Percentiles rank a stretch among this genome's conserved stretches.
phyloP scores from a whole-genome alignment of 2,888 invertebrate genomes.

The Cerastoderma edule region DNA sequence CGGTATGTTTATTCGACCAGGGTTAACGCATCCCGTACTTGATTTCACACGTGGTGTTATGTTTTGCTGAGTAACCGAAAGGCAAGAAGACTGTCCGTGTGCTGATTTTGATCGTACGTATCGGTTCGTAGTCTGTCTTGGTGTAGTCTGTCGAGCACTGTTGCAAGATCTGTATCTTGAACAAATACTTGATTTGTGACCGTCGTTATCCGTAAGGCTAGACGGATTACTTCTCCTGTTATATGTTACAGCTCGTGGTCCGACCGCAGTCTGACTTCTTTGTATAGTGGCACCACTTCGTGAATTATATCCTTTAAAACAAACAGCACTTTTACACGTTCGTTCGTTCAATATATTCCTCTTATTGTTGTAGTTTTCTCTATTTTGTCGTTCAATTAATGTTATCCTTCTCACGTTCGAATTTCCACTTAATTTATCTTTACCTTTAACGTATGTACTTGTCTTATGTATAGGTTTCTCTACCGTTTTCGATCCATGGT shows the following conservation, averaged over 20 bases:
- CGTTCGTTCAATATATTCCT: conserved; percentile 1
- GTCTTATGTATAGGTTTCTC: neutral
- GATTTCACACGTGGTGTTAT: neutral
- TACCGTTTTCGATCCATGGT: neutral
- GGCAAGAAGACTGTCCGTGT: neutral
- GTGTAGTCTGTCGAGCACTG: neutral
- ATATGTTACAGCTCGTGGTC: neutral
- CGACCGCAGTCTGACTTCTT: conserved; percentile 14
- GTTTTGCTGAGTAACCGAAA: neutral
- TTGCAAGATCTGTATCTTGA: neutral
- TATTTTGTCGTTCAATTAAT: conserved; percentile 7
- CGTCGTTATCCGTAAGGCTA: neutral
- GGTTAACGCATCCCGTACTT: too few species aligned
- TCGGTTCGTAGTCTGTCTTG: too few species aligned
- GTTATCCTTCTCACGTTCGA: conserved; percentile 2
- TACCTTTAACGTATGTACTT: neutral
- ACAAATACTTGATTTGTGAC: neutral
- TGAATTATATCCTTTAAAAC: conserved; percentile 16
- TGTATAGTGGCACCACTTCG: conserved; percentile 9
- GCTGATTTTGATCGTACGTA: conserved; percentile 1
- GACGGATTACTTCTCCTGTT: neutral
- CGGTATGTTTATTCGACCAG: neutral
- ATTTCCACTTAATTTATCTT: neutral
- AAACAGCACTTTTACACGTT: conserved; percentile 28
- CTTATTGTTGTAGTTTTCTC: conserved; percentile 4